A percentile compares a stretch with the other conserved stretches of the same genome.
Conservation (phyloP, 2,113 vertebrate genomes). For the Proterorhinus semilunaris region DNA sequence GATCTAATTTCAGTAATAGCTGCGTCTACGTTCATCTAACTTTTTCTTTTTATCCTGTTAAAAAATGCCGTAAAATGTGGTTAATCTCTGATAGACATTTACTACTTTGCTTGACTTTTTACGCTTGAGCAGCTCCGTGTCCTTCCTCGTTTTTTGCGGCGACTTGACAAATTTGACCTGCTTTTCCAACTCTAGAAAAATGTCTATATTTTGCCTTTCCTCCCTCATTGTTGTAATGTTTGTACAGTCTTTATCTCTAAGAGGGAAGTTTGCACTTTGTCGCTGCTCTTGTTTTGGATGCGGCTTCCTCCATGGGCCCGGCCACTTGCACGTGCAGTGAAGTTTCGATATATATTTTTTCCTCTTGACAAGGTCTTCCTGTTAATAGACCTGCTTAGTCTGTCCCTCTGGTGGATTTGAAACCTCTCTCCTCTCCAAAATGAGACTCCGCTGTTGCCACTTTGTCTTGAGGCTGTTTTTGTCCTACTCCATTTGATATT, state of each 20-base stretch:
- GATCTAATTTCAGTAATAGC: too few species aligned
- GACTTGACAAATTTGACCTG: conserved; percentile 28
- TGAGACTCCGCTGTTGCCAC: conserved; percentile 8
- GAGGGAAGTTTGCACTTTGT: conserved; percentile 48
- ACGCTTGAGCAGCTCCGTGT: not conserved
- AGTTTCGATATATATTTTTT: not conserved
- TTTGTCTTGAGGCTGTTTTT: conserved; percentile 33
- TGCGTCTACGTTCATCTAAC: too few species aligned
- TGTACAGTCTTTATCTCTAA: conserved; percentile 19
- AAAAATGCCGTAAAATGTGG: not conserved
- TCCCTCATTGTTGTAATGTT: conserved; percentile 52
- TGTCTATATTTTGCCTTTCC: conserved; percentile 59
- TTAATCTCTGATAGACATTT: not conserved
- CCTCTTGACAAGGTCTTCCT: conserved; percentile 32
- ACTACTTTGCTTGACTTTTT: not conserved
- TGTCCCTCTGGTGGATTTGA: conserved; percentile 42
- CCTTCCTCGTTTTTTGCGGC: conserved; percentile 21
- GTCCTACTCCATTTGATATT: conserved; percentile 36
- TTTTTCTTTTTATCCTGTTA: not conserved
- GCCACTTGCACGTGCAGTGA: conserved; percentile 26
- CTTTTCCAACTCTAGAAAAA: conserved; percentile 47
- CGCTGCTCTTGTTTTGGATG: conserved; percentile 40
- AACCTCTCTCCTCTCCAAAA: conserved; percentile 13
- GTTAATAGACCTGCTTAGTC: conserved; percentile 56
- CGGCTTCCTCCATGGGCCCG: conserved; percentile 42